Percentiles rank a stretch among this genome's conserved stretches.
Conservation (phyloP, 2,888 invertebrate species). For the Alentia gelatinosa region DNA sequence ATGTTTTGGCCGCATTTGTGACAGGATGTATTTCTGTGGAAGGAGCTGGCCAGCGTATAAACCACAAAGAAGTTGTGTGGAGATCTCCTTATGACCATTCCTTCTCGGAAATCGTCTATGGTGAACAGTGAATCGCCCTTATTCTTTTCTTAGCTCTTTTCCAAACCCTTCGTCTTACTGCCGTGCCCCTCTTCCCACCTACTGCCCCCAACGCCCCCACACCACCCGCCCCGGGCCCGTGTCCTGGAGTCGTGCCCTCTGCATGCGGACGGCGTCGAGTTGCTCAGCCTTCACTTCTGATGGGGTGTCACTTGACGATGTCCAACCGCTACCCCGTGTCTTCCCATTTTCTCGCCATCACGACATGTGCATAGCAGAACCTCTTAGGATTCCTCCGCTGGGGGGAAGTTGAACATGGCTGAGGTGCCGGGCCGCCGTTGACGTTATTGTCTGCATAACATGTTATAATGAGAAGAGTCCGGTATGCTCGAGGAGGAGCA, state of each 20-base stretch:
- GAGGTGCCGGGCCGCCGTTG: background rate
- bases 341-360: conserved; percentile 14
- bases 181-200: background rate
- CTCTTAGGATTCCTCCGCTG: background rate
- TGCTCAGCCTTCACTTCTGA: background rate
- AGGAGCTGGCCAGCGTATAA: no score
- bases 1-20: no score
- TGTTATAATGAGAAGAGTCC: background rate
- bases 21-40: no score
- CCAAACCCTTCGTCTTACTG: no score
- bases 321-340: conserved; percentile 35
- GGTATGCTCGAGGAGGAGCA: background rate
- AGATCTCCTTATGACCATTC: no score
- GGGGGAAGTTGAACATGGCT: background rate
- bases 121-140: no score
- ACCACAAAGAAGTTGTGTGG: no score
- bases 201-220: no score
- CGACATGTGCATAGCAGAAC: conserved; percentile 45
- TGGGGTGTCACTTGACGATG: conserved; percentile 11
- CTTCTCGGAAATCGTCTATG: no score
- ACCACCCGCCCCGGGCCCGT: background rate
- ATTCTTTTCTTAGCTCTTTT: no score
- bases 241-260: conserved; percentile 8
- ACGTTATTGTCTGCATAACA: background rate
- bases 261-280: background rate